phyloP scores from a whole-genome alignment of 2,113 vertebrate species.

The Serilophus lunatus region DNA sequence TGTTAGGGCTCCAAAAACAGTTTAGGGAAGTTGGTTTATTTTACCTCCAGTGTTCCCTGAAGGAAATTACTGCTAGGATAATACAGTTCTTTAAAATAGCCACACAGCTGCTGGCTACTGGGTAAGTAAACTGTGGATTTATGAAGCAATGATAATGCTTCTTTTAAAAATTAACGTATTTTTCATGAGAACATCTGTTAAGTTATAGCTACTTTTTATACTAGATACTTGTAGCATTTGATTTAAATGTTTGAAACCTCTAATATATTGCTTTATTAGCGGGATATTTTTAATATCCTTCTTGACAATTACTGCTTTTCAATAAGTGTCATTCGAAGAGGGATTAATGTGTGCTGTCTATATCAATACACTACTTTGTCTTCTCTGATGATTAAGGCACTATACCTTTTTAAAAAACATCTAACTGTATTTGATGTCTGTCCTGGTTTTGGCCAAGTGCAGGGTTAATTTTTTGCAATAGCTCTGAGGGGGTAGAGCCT shows the following conservation, averaged over 20 bases:
- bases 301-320: background rate
- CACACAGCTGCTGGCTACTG: too few relatives aligned
- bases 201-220: background rate
- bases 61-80: background rate
- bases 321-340: background rate
- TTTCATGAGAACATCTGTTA: background rate
- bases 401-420: background rate
- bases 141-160: background rate
- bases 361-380: accelerated
- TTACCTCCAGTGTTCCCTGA: background rate
- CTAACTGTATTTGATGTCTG: background rate
- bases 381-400: background rate
- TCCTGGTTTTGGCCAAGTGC: too few relatives aligned
- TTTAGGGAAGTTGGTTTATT: background rate
- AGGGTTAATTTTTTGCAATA: too few relatives aligned
- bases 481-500: too few relatives aligned
- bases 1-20: background rate
- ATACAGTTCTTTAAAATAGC: background rate
- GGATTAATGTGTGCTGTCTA: background rate
- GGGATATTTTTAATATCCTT: background rate
- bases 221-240: background rate
- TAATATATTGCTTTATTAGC: background rate
- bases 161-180: background rate
- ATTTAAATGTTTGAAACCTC: background rate
- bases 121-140: background rate